Base-by-base conservation (phyloP, 2,797 vertebrate genomes). In the Sardinella longiceps region DNA sequence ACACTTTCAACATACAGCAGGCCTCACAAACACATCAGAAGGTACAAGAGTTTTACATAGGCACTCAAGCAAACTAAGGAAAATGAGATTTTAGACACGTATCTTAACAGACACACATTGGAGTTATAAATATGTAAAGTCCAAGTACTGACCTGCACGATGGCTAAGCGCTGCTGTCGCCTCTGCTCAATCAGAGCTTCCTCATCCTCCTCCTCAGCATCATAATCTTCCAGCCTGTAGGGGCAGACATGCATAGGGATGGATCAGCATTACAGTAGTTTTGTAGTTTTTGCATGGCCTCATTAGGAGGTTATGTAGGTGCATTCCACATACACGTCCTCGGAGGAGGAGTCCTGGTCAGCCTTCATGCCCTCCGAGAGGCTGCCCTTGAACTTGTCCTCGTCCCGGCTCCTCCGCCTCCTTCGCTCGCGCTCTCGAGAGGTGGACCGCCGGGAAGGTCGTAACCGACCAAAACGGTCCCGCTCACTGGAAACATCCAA, bases 361-460 rank as follows among this genome's bases (percentile, higher is more conserved):
- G 91, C 94, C 90, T 99, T 99, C 98, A 99, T 99, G 84, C 98
- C 98, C 93, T 99, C 98, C 11, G 98, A 99, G 53, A 99, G 96
- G 85, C 98, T 99, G 77, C 98, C 98, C 93, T 99, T 99, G 92
- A 98, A 99, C 92, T 98, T 99, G 92, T 99, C 98, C 93, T 99
- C 98, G 53, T 97, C 97, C 93, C 97, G 95, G 93, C 95, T 97
- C 87, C 97, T 96, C 84, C 98, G 92, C 82, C 97, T 94, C 14
- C 98, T 96, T 80, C 95, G 90, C 2, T 88, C 93, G 18, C 95
- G 95, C 87, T 98, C 96, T 1, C 98, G 95, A n/a, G 97, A 98
- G 14, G 84, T 95, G 18, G 98, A 99, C 80, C 98, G 95, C 18
- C 98, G 95, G 85, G 94, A 95, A 87, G 96, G 94, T 46, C 98